phyloP scores from a whole-genome alignment of 2,113 vertebrate species.

The Hippocampus barbouri region DNA sequence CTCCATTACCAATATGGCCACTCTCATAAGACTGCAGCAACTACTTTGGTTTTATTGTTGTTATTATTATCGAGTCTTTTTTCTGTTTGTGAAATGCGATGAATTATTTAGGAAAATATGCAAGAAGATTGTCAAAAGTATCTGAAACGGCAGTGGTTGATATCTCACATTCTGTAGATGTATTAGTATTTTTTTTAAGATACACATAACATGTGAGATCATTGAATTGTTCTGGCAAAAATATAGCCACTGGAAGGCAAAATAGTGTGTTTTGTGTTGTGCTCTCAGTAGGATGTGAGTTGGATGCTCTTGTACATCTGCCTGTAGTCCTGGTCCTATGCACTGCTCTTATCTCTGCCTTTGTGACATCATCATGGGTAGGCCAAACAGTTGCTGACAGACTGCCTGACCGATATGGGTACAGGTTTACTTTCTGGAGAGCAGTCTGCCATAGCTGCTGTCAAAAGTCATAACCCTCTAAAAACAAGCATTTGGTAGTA shows the following conservation, averaged over 20 bases:
- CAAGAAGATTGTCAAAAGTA: neutral
- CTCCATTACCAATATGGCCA: constrained; percentile 32
- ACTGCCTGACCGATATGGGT: constrained; percentile 21
- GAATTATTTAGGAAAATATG: neutral
- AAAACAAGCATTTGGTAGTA: constrained; percentile 10
- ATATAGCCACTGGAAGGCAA: neutral
- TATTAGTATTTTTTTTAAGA: neutral
- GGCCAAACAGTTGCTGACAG: constrained; percentile 34
- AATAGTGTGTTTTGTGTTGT: neutral
- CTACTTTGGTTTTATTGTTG: neutral
- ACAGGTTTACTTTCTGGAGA: constrained; percentile 8
- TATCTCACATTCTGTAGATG: neutral
- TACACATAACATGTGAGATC: too few relatives aligned
- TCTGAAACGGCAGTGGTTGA: neutral
- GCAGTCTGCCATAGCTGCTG: constrained; percentile 3
- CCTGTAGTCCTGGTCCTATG: neutral
- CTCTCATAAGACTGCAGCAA: constrained; percentile 14
- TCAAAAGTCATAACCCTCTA: constrained; percentile 19
- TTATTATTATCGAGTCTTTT: neutral
- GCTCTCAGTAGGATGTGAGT: neutral
- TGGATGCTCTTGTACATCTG: neutral
- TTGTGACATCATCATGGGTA: constrained; percentile 22
- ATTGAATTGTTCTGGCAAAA: too few relatives aligned
- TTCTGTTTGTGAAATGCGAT: neutral
- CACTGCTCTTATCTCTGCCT: constrained; percentile 37